These are phyloP conservation scores for Nannobrachium achirus DNA, from an alignment of 2,113 vertebrate species.

Conservation along the genomic window DNA sequence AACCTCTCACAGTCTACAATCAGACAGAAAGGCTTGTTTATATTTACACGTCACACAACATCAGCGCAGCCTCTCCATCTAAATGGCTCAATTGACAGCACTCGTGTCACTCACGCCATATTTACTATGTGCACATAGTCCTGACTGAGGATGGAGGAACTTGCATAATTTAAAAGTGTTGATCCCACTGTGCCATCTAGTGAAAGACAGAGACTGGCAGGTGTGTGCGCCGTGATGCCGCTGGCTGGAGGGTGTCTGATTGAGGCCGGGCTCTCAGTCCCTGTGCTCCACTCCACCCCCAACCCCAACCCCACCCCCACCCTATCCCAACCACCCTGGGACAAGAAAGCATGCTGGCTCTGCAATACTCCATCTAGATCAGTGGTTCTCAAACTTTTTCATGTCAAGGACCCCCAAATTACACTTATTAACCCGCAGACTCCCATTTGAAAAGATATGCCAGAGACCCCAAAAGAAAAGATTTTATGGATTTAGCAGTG, in stretches of 20 bases:
- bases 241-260: slow-evolving; percentile 5
- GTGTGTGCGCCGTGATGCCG: slow-evolving; percentile 50
- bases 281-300: slow-evolving; percentile 13
- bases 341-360: neutral
- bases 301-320: neutral
- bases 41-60: slow-evolving; percentile 7
- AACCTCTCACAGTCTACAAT: slow-evolving; percentile 35
- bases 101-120: slow-evolving; percentile 24
- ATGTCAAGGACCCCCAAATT: too few species aligned
- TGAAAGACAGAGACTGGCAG: slow-evolving; percentile 72
- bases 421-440: too few species aligned
- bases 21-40: too few species aligned
- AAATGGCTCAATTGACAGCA: slow-evolving; percentile 25
- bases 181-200: slow-evolving; percentile 36
- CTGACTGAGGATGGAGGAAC: slow-evolving; percentile 2
- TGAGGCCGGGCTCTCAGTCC: slow-evolving; percentile 29
- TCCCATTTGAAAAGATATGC: too few species aligned
- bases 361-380: slow-evolving; percentile 11
- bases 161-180: slow-evolving; percentile 49
- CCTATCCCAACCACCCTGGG: slow-evolving; percentile 41
- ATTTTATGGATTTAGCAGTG: too few species aligned
- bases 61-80: slow-evolving; percentile 39
- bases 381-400: too few species aligned
- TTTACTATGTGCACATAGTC: slow-evolving; percentile 27
- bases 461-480: too few species aligned